A percentile compares a stretch with the other conserved stretches of the same genome.
phyloP scores from a whole-genome alignment of 2,888 invertebrate genomes.

The Paralinhomoeus sp. region DNA sequence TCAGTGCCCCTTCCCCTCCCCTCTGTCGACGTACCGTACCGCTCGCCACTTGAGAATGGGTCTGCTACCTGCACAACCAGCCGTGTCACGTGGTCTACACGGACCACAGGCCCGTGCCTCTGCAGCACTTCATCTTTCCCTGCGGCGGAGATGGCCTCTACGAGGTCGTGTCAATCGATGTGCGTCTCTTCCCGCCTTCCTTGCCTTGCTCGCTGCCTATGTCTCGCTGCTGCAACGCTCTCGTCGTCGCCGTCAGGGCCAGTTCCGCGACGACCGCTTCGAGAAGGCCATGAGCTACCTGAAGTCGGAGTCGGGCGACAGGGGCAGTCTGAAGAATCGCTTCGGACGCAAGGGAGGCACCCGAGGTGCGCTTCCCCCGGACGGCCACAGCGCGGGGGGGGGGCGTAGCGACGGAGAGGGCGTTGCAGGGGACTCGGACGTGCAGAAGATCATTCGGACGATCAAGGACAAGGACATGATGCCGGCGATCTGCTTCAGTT shows the following conservation, averaged over 20 bases:
- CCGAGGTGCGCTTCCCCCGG: too few species aligned
- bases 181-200: too few species aligned
- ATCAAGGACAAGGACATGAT: conserved; percentile 93
- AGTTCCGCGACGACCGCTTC: conserved; percentile 90
- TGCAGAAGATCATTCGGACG: conserved; percentile 93
- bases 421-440: conserved; percentile 47
- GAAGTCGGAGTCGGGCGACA: conserved; percentile 49
- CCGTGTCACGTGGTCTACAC: conserved; percentile 98
- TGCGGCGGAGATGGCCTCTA: conserved; percentile 80
- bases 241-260: conserved; percentile 45
- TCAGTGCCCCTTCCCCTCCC: conserved; percentile 20
- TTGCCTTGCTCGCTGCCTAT: too few species aligned
- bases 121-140: conserved; percentile 94
- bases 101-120: conserved; percentile 81
- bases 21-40: background rate
- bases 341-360: too few species aligned
- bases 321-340: too few species aligned
- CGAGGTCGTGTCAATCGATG: conserved; percentile 74
- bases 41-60: conserved; percentile 16
- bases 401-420: too few species aligned
- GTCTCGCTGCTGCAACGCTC: too few species aligned
- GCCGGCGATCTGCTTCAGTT: conserved; percentile 94
- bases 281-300: conserved; percentile 84
- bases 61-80: conserved; percentile 29
- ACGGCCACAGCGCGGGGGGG: too few species aligned